Evolutionary conservation across 2,888 invertebrate species (phyloP).

Genomic region (Drosophila infuscata): DNA sequence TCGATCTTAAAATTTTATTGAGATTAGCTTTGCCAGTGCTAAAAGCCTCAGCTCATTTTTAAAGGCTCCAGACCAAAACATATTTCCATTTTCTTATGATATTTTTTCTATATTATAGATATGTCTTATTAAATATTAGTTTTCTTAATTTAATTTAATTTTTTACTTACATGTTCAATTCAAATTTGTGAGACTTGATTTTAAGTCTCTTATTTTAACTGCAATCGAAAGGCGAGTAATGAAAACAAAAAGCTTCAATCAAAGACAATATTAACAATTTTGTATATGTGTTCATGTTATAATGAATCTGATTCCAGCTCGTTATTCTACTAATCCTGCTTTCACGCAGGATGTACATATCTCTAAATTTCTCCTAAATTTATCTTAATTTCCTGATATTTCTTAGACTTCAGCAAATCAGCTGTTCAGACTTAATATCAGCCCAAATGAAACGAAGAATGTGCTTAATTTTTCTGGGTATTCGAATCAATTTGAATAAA

Average conservation of each 20-base stretch:
- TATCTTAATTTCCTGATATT: neutral
- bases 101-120: accelerated
- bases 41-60: neutral
- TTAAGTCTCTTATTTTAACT: neutral
- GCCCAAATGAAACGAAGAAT: neutral
- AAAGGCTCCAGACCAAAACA: neutral
- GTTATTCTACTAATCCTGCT: neutral
- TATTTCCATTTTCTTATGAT: neutral
- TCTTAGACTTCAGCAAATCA: neutral
- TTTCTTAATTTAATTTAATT: neutral
- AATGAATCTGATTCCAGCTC: neutral
- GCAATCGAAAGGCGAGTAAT: neutral
- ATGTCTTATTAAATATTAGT: neutral
- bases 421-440: slow-evolving; percentile 8
- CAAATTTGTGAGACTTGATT: neutral
- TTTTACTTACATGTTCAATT: neutral
- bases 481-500: too few species aligned
- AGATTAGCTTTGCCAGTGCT: neutral
- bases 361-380: neutral
- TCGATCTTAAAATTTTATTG: neutral
- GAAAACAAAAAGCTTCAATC: neutral
- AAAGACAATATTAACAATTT: neutral
- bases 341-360: too few species aligned
- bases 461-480: neutral
- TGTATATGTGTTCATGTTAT: neutral